Conservation (phyloP, 2,797 vertebrate genomes). For the Rhynchonycteris naso region DNA sequence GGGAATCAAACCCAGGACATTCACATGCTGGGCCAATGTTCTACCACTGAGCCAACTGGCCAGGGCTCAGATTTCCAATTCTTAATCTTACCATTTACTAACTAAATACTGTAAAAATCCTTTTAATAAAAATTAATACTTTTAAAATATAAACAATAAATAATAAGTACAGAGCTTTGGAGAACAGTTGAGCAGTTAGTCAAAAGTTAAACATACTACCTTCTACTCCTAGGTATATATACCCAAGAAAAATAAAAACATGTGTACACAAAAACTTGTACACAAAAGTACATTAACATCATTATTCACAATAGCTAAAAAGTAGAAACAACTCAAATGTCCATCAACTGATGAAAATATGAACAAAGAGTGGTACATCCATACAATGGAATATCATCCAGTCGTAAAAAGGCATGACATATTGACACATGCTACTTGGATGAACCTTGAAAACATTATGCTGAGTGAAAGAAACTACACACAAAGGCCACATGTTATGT, state of each 20-base stretch:
- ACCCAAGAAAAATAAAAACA: slow-evolving; percentile 13
- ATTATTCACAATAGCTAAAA: slow-evolving; percentile 15
- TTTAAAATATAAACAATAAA: slow-evolving; percentile 36
- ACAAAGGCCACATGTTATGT: not conserved
- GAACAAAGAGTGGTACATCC: not conserved
- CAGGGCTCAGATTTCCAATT: slow-evolving; percentile 20
- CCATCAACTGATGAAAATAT: not conserved
- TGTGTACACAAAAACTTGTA: not conserved
- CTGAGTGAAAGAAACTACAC: not conserved
- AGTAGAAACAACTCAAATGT: not conserved
- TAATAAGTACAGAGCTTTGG: not conserved
- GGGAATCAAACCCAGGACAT: too few relatives aligned
- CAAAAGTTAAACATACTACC: slow-evolving; percentile 13
- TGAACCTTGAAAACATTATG: not conserved
- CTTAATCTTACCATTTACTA: slow-evolving; percentile 49
- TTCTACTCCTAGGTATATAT: not conserved
- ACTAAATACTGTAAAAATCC: not conserved
- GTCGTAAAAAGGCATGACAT: not conserved
- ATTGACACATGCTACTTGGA: not conserved
- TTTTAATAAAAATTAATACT: not conserved
- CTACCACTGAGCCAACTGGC: too few relatives aligned
- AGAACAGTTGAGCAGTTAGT: not conserved
- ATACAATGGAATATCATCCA: not conserved
- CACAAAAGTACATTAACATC: not conserved
- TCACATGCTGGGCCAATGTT: too few relatives aligned